phyloP scores from a whole-genome alignment of 2,113 vertebrate species.

The Periophthalmus modestus region DNA sequence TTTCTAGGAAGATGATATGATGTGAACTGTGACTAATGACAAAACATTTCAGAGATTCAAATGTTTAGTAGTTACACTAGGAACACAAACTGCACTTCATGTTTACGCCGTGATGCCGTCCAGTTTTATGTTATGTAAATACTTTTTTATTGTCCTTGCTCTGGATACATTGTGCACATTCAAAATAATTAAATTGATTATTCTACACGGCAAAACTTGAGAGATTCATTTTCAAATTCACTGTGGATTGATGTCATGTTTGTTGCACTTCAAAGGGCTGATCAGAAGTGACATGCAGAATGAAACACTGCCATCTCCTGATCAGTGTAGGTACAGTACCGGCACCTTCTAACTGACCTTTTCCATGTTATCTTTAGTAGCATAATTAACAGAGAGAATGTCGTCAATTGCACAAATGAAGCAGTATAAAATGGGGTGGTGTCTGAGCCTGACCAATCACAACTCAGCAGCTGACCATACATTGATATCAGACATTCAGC shows the following conservation, averaged over 20 bases:
- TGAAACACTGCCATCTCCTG: neutral
- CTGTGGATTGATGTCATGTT: neutral
- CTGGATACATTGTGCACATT: conserved; percentile 45
- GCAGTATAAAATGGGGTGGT: conserved; percentile 33
- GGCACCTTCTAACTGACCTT: neutral
- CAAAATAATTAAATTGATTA: conserved; percentile 65
- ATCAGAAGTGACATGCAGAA: neutral
- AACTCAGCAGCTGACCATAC: conserved; percentile 3
- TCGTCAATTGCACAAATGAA: neutral
- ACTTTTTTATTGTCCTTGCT: conserved; percentile 50
- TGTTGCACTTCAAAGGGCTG: neutral
- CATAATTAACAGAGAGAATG: neutral
- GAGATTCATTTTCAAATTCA: neutral
- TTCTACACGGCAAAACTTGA: conserved; percentile 41
- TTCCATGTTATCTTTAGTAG: neutral
- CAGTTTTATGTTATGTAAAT: conserved; percentile 59
- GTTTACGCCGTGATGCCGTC: conserved; percentile 47
- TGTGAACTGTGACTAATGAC: neutral
- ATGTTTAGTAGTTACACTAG: conserved; percentile 32
- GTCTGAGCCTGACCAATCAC: conserved; percentile 50
- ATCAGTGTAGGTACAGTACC: neutral
- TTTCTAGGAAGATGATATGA: neutral
- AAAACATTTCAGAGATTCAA: conserved; percentile 7
- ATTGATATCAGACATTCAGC: conserved; percentile 2
- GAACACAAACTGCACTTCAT: conserved; percentile 80